Percentiles rank a stretch among this genome's conserved stretches.
These are phyloP conservation scores for Amblyopsis rosae DNA, from an alignment of 2,113 vertebrate genomes.

Conservation along the genomic window DNA sequence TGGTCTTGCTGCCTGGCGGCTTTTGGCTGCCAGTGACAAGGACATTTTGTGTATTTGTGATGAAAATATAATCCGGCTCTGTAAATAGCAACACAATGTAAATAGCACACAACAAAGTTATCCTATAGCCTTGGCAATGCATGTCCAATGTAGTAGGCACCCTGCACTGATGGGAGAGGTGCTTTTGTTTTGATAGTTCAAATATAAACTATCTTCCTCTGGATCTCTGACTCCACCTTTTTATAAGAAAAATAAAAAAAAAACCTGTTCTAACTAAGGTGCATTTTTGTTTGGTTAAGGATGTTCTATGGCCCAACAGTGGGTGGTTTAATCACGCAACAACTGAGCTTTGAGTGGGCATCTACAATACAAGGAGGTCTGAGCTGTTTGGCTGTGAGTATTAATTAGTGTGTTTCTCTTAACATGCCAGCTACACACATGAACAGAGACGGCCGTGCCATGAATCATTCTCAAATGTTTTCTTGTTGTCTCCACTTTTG, in stretches of 20 bases:
- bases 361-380: conserved; percentile 82
- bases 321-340: conserved; percentile 86
- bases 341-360: conserved; percentile 87
- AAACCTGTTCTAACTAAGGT: not conserved
- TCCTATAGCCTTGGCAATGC: no score
- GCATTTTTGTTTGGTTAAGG: conserved; percentile 63
- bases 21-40: no score
- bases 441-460: not conserved
- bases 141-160: no score
- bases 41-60: no score
- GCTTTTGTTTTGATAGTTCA: no score
- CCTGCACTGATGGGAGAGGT: no score
- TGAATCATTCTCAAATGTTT: not conserved
- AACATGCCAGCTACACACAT: not conserved
- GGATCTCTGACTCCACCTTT: not conserved
- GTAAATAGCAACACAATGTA: no score
- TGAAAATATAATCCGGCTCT: no score
- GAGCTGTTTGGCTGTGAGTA: conserved; percentile 83
- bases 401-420: not conserved
- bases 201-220: no score
- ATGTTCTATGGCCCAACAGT: conserved; percentile 86
- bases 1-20: no score
- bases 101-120: no score
- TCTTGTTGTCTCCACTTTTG: not conserved
- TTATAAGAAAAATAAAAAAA: no score